Evolutionary conservation across 2,797 vertebrate genomes (phyloP).

Genomic region (Tapera naevia): DNA sequence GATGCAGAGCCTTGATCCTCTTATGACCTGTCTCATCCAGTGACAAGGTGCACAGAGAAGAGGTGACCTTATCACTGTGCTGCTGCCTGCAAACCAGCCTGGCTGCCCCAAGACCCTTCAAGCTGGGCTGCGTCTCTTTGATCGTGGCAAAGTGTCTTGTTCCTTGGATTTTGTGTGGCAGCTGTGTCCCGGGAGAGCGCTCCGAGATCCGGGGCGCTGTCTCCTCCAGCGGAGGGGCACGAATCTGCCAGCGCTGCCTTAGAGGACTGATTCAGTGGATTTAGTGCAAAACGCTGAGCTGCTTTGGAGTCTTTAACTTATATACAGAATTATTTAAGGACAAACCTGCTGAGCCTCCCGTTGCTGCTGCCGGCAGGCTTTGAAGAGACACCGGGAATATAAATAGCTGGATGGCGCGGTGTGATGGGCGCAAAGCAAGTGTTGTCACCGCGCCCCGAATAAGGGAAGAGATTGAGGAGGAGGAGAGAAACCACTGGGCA

Average conservation of each 20-base stretch:
- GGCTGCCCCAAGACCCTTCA: accelerated
- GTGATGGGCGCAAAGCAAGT: slow-evolving; percentile 39
- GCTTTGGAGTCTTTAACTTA: background rate
- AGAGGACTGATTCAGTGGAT: accelerated
- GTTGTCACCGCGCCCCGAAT: slow-evolving; percentile 29
- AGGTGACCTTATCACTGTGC: background rate
- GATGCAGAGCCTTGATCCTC: slow-evolving; percentile 44
- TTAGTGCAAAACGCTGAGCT: background rate
- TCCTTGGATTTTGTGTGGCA: background rate
- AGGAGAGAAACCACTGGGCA: slow-evolving; percentile 19
- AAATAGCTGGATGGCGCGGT: slow-evolving; percentile 40
- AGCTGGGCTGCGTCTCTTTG: background rate
- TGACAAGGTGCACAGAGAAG: background rate
- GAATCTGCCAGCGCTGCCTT: background rate
- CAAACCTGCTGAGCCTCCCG: background rate
- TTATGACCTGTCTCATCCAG: background rate
- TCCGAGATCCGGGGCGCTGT: accelerated
- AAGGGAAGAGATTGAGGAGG: background rate
- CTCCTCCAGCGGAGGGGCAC: background rate
- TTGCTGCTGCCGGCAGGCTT: background rate
- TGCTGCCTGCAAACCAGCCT: background rate
- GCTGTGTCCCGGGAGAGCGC: accelerated
- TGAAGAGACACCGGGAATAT: background rate
- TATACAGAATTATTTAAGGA: background rate
- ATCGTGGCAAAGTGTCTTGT: background rate